phyloP scores from a whole-genome alignment of 2,113 vertebrate genomes.

The Trogon surrucura region DNA sequence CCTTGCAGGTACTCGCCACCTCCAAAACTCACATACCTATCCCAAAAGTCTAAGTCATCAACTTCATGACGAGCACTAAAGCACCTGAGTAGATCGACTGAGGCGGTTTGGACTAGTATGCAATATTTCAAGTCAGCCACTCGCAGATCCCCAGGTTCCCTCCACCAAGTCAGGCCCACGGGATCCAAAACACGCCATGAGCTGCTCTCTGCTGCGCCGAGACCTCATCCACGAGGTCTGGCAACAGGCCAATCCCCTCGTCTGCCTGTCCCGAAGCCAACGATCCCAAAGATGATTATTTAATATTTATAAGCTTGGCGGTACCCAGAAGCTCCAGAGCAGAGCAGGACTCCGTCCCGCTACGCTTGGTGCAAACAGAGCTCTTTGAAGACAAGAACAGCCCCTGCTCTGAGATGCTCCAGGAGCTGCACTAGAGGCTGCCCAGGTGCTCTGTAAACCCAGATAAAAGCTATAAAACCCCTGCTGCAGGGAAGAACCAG shows the following conservation, averaged over 20 bases:
- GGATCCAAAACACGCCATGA: neutral
- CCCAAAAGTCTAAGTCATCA: neutral
- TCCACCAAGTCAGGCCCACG: accelerated
- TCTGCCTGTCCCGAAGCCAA: accelerated
- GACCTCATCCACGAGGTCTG: neutral
- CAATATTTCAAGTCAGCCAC: neutral
- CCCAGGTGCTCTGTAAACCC: neutral
- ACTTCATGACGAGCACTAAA: accelerated
- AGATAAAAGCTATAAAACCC: neutral
- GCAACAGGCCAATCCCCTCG: neutral
- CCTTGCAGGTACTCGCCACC: neutral
- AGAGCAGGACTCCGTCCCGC: neutral
- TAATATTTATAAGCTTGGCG: neutral
- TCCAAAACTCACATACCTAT: neutral
- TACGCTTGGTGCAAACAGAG: neutral
- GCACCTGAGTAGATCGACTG: neutral
- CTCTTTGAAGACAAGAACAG: neutral
- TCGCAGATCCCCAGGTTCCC: neutral
- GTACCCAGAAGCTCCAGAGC: neutral
- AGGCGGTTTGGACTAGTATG: accelerated
- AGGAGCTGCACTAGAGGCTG: neutral
- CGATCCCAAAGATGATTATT: neutral
- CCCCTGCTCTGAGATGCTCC: neutral
- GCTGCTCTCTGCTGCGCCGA: neutral
- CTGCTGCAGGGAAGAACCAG: neutral